phyloP scores from a whole-genome alignment of 1,140 invertebrate species.

The Ips nitidus region DNA sequence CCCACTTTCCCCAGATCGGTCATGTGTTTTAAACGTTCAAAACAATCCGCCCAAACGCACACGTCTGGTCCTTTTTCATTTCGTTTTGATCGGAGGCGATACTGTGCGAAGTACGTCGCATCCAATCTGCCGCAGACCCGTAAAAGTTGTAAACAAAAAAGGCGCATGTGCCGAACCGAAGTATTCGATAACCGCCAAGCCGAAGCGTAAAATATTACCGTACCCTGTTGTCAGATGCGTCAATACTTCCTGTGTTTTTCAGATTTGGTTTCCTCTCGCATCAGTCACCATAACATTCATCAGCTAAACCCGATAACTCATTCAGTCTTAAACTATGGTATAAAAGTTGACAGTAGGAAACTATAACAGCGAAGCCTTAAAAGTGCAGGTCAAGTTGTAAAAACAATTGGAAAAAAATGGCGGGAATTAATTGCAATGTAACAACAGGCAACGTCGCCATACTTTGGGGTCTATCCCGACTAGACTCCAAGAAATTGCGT shows the following conservation, averaged over 20 bases:
- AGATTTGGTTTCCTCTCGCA: too few species aligned
- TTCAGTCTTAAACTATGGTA: too few species aligned
- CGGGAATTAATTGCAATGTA: background rate
- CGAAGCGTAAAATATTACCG: constrained; percentile 27
- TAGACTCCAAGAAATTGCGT: constrained; percentile 5
- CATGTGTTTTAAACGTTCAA: constrained; percentile 36
- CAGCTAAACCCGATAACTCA: too few species aligned
- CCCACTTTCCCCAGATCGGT: constrained; percentile 35
- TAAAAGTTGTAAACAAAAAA: constrained; percentile 53
- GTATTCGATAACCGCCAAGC: constrained; percentile 46
- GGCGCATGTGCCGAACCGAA: constrained; percentile 50
- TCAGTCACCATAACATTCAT: too few species aligned
- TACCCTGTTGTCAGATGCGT: constrained; percentile 12
- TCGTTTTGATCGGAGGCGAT: constrained; percentile 17
- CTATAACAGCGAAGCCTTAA: too few species aligned
- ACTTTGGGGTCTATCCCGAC: constrained; percentile 1
- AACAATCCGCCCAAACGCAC: constrained; percentile 7
- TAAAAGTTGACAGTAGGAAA: too few species aligned
- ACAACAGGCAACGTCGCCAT: background rate
- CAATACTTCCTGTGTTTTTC: background rate
- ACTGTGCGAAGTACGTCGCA: constrained; percentile 36
- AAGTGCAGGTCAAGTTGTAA: too few species aligned
- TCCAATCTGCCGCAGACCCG: constrained; percentile 37
- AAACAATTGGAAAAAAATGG: background rate
- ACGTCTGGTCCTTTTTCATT: constrained; percentile 22